Evolutionary conservation across 2,113 vertebrate species (phyloP).

Genomic region (Platichthys stellatus): DNA sequence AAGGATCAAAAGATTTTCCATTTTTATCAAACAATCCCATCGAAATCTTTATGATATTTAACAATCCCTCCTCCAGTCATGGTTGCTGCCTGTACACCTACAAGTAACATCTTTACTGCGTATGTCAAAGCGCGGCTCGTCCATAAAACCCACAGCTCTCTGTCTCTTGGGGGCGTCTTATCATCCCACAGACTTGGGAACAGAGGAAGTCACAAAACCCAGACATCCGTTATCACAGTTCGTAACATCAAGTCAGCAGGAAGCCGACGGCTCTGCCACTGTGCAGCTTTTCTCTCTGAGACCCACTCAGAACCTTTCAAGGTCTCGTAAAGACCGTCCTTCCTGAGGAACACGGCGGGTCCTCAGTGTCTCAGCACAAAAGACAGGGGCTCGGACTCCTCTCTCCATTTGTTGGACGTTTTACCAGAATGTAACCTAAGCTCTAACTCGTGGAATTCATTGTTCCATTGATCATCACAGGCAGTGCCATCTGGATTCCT

Average conservation of each 20-base stretch:
- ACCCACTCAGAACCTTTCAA: slow-evolving; percentile 44
- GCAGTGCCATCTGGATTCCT: slow-evolving; percentile 58
- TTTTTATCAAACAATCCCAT: background rate
- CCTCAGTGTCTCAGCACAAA: slow-evolving; percentile 37
- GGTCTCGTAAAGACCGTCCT: slow-evolving; percentile 51
- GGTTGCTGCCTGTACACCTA: background rate
- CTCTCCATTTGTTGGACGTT: slow-evolving; percentile 57
- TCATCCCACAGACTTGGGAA: slow-evolving; percentile 65
- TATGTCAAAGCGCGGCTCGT: slow-evolving; percentile 13
- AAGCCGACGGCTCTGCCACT: slow-evolving; percentile 53
- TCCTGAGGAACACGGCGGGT: slow-evolving; percentile 46
- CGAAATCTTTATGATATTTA: background rate
- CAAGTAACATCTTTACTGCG: slow-evolving; percentile 19
- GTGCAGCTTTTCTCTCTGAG: slow-evolving; percentile 49
- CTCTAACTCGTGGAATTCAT: slow-evolving; percentile 54
- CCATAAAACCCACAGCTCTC: slow-evolving; percentile 46
- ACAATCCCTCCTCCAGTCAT: background rate
- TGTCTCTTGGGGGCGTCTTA: slow-evolving; percentile 55
- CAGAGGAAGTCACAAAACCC: slow-evolving; percentile 70
- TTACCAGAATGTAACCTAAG: slow-evolving; percentile 47
- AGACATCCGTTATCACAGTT: slow-evolving; percentile 58
- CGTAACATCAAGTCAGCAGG: slow-evolving; percentile 58
- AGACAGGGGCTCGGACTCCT: slow-evolving; percentile 24
- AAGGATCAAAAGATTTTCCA: too few relatives aligned
- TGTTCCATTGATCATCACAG: slow-evolving; percentile 43